Evolutionary conservation across 2,113 vertebrate species (phyloP), one percentile per base, ranked within the genome.

Genomic region (Osmerus eperlanus): DNA sequence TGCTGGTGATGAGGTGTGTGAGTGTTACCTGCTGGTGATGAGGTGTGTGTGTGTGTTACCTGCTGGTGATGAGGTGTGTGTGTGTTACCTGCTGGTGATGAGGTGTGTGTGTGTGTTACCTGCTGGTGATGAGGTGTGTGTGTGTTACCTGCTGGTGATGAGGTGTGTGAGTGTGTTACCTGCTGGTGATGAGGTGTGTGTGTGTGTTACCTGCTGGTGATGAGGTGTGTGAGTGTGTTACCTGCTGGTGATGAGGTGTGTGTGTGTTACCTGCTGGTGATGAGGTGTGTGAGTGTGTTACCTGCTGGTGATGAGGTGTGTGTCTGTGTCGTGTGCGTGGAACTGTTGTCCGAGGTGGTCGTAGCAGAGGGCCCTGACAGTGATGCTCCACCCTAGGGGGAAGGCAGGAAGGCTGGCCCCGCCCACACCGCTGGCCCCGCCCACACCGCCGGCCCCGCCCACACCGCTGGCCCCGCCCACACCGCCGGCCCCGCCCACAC

Each of bases 271-370:
- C 21, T 21, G 21, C 1, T 0, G 21, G 21, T 21, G 21, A 21
- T 0, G 21, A 21, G 0, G 23, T 12, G 3, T 28, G 21, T 13
- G 59, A n/a, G n/a, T 61, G n/a, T 61, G 59, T 61, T 61, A 5
- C n/a, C 59, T 6, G 15, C 36, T 47, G 16, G 29, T 47, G 58
- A 18, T 7, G 60, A 53, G 14, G 62, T 0, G 41, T 52, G 15
- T 12, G 25, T 2, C 21, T 25, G 82, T 81, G 59, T 89, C 84
- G 65, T 90, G 85, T 12, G 88, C 73, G 47, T 90, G 85, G 28
- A 91, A 88, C 51, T 79, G 84, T 71, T 91, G 85, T 77, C 89
- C 91, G 2, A 84, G 74, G 80, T 81, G 89, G 64, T 83, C 83
- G 65, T 90, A 91, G 81, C 91, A 92, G 23, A 89, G 78, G 2